Base-by-base conservation (phyloP, 2,888 invertebrate species). In the Drosophila greeni region DNA sequence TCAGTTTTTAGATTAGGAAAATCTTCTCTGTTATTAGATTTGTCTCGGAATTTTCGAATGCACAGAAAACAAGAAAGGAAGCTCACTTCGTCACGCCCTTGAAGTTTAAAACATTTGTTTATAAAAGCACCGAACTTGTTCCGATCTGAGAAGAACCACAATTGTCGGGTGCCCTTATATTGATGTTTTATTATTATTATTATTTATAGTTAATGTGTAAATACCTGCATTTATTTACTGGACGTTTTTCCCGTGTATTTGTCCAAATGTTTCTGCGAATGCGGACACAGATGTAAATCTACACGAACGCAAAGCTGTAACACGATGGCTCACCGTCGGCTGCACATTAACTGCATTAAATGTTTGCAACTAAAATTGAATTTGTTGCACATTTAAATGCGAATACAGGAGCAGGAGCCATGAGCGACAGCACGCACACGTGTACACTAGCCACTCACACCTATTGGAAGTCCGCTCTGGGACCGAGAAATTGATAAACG, bases 341-440 rank as follows among this genome's bases (percentile, higher is more conserved):
- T 45, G 31, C 40, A 55, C 45, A 43, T 23, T 36, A 33, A 40
- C 57, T 37, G 34, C 48, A 39, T 61, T 29, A 66, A 76, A 72
- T 74, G 61, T 68, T 34, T 75, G 64, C 66, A 52, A 59, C 49
- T 62, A 47, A 64, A 69, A 64, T 67, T 67, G 62, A 61, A 76
- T 79, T 79, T 76, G 76, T 68, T 64, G 76, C 74, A 76, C 79
- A 76, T 79, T 76, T 70, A 79, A 76, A 66, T 76, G 72, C 66
- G 79, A 79, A 76, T 76, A 72, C 51, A 51, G 24, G 49, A 40
- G 56, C 59, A 24, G 18, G 14, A 14, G 29, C 45, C 4, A 29
- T 43, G 43, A 7, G 26, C 39, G 34, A 14, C 6, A 11, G 24
- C n/a, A 5, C 24, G 18, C 2, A 23, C n/a, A 16, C 23, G 29